Evolutionary conservation across 2,113 vertebrate genomes (phyloP).

Genomic region (Pachyramphus minor): DNA sequence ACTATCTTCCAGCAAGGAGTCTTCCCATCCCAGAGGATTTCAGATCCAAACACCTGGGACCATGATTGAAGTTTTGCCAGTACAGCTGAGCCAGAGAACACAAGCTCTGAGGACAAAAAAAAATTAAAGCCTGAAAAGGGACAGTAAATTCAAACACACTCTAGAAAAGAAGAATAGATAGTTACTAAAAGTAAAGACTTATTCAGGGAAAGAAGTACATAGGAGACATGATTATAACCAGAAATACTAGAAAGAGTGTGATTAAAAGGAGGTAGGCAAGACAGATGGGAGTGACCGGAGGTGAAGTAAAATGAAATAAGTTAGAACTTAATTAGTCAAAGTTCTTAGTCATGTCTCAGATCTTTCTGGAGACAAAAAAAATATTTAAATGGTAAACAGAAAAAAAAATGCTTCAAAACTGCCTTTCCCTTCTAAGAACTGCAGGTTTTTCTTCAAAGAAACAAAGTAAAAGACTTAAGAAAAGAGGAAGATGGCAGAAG

Average conservation of each 20-base stretch:
- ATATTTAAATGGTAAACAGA: neutral
- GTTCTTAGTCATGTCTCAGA: neutral
- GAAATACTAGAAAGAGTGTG: neutral
- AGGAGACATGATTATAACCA: neutral
- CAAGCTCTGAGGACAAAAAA: neutral
- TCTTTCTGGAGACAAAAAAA: neutral
- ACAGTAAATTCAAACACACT: neutral
- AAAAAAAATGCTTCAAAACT: neutral
- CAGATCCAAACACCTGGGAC: neutral
- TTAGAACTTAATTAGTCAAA: neutral
- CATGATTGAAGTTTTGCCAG: fast-evolving
- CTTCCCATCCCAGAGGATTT: neutral
- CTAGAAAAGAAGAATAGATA: neutral
- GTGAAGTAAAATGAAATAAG: neutral
- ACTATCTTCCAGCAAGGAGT: neutral
- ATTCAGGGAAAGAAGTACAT: neutral
- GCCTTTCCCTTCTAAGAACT: neutral
- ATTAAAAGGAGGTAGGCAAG: neutral
- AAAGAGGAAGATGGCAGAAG: neutral
- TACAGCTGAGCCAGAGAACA: neutral
- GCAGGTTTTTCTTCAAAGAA: neutral
- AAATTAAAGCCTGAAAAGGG: neutral
- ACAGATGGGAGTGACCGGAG: neutral
- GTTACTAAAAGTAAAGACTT: neutral
- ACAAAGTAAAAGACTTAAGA: neutral